Conservation (phyloP, 2,797 vertebrate genomes). For the Champsocephalus gunnari region DNA sequence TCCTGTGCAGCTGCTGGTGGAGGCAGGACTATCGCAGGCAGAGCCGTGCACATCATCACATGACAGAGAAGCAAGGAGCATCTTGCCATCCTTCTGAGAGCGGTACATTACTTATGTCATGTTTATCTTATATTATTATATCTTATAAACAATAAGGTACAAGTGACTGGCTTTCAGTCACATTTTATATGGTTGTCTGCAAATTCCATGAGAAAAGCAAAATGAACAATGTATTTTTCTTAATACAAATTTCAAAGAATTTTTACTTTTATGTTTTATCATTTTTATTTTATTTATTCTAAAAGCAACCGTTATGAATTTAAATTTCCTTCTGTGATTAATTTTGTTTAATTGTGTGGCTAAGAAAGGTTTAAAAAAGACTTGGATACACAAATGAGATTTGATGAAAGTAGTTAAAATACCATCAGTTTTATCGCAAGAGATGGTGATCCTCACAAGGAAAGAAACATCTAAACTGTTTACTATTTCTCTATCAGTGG, state of each 20-base stretch:
- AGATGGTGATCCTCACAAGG: neutral
- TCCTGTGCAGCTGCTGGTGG: slow-evolving; percentile 88
- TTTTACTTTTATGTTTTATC: no score
- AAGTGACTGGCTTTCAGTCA: neutral
- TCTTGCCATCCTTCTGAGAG: slow-evolving; percentile 90
- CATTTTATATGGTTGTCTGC: neutral
- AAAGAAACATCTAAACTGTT: neutral
- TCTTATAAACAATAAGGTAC: neutral
- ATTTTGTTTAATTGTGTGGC: no score
- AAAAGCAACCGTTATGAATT: no score
- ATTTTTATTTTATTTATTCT: no score
- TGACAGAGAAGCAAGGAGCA: slow-evolving; percentile 84
- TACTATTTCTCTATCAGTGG: slow-evolving; percentile 72
- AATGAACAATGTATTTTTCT: neutral
- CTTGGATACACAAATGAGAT: neutral
- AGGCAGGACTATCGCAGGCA: slow-evolving; percentile 86
- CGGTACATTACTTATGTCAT: slow-evolving; percentile 76
- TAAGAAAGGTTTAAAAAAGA: no score
- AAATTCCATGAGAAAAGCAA: neutral
- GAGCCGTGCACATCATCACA: slow-evolving; percentile 80
- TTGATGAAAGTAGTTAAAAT: neutral
- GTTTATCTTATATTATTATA: no score
- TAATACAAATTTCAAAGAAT: neutral
- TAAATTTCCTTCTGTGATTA: no score
- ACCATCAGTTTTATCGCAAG: neutral